These are phyloP conservation scores for Halcyon chelicuti DNA, from an alignment of 2,797 vertebrate genomes.

Conservation along the genomic window DNA sequence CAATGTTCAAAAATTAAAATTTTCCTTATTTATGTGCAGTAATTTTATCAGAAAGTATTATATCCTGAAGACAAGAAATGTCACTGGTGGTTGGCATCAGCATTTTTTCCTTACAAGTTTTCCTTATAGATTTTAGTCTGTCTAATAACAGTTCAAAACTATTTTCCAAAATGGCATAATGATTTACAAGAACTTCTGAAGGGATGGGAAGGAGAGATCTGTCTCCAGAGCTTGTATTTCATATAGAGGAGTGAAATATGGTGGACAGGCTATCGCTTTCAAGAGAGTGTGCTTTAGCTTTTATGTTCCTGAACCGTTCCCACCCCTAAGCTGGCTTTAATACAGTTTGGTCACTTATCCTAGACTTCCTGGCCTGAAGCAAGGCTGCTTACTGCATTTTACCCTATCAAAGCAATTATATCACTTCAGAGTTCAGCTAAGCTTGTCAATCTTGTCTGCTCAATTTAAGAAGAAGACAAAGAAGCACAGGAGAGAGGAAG, in stretches of 20 bases:
- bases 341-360: not conserved
- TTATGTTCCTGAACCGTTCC: not conserved
- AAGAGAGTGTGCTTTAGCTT: not conserved
- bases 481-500: not conserved
- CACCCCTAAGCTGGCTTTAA: not conserved
- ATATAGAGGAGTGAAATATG: not conserved
- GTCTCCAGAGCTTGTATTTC: not conserved
- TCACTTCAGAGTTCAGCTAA: not conserved
- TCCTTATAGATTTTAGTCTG: not conserved
- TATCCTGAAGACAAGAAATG: not conserved
- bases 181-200: not conserved
- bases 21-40: not conserved
- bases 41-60: not conserved
- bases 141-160: not conserved
- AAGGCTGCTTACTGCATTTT: not conserved
- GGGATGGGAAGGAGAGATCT: not conserved
- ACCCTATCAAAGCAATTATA: not conserved
- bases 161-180: not conserved
- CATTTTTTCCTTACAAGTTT: not conserved
- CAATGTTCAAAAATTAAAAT: not conserved
- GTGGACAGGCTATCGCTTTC: not conserved
- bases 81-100: not conserved
- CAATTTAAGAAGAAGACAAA: not conserved
- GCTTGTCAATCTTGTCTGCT: not conserved
- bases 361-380: not conserved